A percentile compares a stretch with the other conserved stretches of the same genome.
phyloP scores from a whole-genome alignment of 2,797 vertebrate species.

The Enteromius fasciolatus region DNA sequence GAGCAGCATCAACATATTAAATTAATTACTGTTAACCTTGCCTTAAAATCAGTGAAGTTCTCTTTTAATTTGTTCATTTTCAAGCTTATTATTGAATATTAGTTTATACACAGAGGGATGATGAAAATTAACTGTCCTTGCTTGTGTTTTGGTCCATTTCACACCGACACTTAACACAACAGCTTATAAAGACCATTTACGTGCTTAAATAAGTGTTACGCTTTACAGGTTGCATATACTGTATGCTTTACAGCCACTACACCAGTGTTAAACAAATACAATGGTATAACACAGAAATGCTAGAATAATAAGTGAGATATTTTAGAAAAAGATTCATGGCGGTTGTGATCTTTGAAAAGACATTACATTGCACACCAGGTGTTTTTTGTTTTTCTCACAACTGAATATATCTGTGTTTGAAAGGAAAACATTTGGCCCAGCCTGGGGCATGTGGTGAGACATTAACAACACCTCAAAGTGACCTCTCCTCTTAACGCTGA shows the following conservation, averaged over 20 bases:
- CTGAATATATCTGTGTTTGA: conserved; percentile 36
- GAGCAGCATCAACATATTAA: conserved; percentile 40
- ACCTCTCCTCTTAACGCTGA: conserved; percentile 53
- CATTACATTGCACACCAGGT: conserved; percentile 40
- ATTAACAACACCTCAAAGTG: conserved; percentile 56
- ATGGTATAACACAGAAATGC: not conserved
- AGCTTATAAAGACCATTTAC: not conserved
- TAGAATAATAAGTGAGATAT: not conserved
- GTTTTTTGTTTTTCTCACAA: conserved; percentile 22
- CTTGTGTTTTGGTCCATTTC: conserved; percentile 17
- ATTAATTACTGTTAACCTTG: conserved; percentile 46
- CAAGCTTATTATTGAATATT: conserved; percentile 11
- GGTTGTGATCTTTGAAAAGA: conserved; percentile 8
- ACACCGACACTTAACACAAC: not conserved
- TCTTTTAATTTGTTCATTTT: conserved; percentile 16
- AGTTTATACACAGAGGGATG: conserved; percentile 32
- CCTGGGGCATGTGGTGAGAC: conserved; percentile 56
- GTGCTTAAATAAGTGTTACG: not conserved
- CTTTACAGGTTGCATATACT: not conserved
- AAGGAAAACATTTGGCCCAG: conserved; percentile 44
- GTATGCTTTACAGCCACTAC: not conserved
- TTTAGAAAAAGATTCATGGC: conserved; percentile 1
- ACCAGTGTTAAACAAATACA: not conserved
- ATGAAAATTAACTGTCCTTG: not conserved
- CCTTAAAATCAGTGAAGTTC: conserved; percentile 42